Evolutionary conservation across 2,797 vertebrate genomes (phyloP), one percentile per base, ranked within the genome.

Genomic region (Margarornis squamiger): DNA sequence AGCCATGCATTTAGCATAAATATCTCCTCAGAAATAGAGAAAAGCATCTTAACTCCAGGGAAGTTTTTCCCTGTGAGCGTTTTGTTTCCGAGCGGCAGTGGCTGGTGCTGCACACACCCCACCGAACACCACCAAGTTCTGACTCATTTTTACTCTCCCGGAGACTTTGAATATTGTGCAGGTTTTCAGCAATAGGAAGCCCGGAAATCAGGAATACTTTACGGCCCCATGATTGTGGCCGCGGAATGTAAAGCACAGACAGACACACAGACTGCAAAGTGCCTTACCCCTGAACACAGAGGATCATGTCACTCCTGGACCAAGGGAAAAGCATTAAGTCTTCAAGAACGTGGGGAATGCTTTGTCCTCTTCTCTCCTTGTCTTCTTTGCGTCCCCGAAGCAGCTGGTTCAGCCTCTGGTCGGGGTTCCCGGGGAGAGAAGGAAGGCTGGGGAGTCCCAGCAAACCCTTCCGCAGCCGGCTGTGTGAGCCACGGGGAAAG

Each of bases 221-320:
- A 43, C 6, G 23, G 12, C 52, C 41, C n/a, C 21, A 2, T 30
- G 51, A 38, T 54, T 89, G 63, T 39, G 43, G 36, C 36, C 11
- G 3, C 8, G 12, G n/a, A 39, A 52, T 51, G 38, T 57, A 12
- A 43, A 52, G 4, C 51, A 39, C 62, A 72, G 66, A 19, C 57
- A 46, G 66, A 19, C 57, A 46, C 49, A 24, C 0, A 8, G 12
- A 41, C n/a, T 0, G 16, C 19, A 73, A 54, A 34, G 62, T 74
- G 36, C 97, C 99, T 99, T 98, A 99, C 99, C 99, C 98, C 93
- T 98, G 98, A 85, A 99, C 98, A 97, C 99, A 99, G 95, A 99
- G 98, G 98, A 99, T 99, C 99, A 99, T 99, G 96, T 98, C 99
- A 97, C 94, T 96, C 96, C 96, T 95, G 90, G 96, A 96, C 93